Evolutionary conservation across 2,113 vertebrate species (phyloP), one percentile per base, ranked within the genome.

Genomic region (Hippocampus guttulatus): DNA sequence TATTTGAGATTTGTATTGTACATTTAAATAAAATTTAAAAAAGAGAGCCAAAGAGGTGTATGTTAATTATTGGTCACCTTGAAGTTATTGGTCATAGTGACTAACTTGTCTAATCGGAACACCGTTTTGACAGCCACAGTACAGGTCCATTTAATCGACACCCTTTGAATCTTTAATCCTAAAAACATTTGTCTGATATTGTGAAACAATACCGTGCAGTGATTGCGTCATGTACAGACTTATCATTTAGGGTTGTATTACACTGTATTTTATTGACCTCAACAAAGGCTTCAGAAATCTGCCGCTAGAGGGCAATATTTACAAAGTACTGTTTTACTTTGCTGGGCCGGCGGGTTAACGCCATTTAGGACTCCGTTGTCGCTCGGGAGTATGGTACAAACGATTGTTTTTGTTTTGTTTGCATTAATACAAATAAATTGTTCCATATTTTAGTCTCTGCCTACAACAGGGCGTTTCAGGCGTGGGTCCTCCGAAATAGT

Each of bases 21-120:
- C 69, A 49, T 81, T 89, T 89, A 75, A 80, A 72, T 78, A 91
- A 65, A 65, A 91, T 91, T 91, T 91, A 92, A 93, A 76, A 67
- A 49, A 5, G 61, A 45, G 45, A 81, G 66, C 68, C 38, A 23
- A 81, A 71, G 20, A 80, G 15, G 8, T 25, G 21, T 7, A 0
- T 45, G 8, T 10, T 15, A 27, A 10, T 47, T 64, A 23, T 25
- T 23, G 6, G 18, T 21, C 18, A 49, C 15, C 8, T 27, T 10
- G 1, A 7, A 8, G 14, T 27, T 25, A 61, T 33, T 30, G 58
- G 58, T 6, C 33, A 30, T 33, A 61, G 15, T 15, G 27, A 33
- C 27, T 33, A 33, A 38, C 33, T 38, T 38, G 33, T 58, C 14
- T 9, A 18, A 27, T 33, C 16, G 16, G 15, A 27, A 61, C 23